Evolutionary conservation across 2,797 vertebrate species (phyloP).

Genomic region (Coregonus suidteri): DNA sequence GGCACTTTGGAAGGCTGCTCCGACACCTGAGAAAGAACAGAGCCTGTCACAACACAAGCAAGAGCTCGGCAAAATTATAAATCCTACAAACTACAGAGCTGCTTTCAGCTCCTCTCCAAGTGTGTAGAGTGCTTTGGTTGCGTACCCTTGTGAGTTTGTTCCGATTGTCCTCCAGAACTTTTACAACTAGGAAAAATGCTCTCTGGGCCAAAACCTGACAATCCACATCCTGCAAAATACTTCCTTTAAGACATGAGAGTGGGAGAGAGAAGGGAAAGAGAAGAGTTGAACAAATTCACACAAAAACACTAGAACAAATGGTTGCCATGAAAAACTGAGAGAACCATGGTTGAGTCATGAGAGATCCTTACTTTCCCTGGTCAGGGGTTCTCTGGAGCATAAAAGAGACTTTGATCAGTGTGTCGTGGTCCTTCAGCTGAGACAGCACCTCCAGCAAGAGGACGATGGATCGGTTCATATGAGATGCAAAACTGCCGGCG

Average conservation of each 20-base stretch:
- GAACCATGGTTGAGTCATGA: neutral
- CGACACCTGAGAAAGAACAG: constrained; percentile 76
- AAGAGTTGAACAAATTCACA: neutral
- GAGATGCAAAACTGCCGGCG: constrained; percentile 97
- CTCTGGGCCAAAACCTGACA: constrained; percentile 95
- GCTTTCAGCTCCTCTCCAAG: constrained; percentile 20
- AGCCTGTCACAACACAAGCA: constrained; percentile 52
- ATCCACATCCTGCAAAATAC: constrained; percentile 97
- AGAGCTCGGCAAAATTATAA: constrained; percentile 42
- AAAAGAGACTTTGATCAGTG: constrained; percentile 93
- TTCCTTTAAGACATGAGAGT: constrained; percentile 77
- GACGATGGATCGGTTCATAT: constrained; percentile 99
- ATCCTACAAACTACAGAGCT: constrained; percentile 18
- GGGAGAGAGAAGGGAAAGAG: neutral
- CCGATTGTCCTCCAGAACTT: constrained; percentile 96
- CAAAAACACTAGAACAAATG: constrained; percentile 24
- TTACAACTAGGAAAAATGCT: constrained; percentile 95
- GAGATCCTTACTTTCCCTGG: constrained; percentile 93
- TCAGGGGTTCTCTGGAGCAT: constrained; percentile 99
- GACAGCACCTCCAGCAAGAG: constrained; percentile 92
- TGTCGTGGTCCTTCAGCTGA: constrained; percentile 92
- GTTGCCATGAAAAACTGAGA: neutral
- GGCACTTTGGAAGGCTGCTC: constrained; percentile 72
- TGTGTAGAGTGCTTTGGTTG: constrained; percentile 21
- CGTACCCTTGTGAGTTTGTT: constrained; percentile 88